Base-by-base conservation (phyloP, 2,113 vertebrate genomes). In the Forbesichthys agassizii region DNA sequence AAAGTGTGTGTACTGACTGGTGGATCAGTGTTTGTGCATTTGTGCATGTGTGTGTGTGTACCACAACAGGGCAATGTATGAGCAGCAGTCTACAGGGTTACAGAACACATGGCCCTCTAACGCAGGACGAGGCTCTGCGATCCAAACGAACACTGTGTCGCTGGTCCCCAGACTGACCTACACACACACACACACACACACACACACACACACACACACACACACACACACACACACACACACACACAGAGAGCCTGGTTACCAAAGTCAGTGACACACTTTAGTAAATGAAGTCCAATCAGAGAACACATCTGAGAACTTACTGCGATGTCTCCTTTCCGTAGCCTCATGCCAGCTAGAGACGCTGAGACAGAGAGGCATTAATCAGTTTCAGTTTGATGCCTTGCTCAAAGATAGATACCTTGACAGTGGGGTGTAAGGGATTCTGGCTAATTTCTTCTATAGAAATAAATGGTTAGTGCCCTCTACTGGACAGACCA, bases 31-130 rank as follows among this genome's bases (percentile, higher is more conserved):
- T 61, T 20, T 27, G 53, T 64, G 73, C 46, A 20, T 49, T 51
- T 62, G 33, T 62, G 12, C 54, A 33, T 0, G 5, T 65, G 79
- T 61, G 51, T 62, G 33, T 63, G 2, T 33, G 52, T 20, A 98
- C 97, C 98, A 99, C 66, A 99, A 85, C 71, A 99, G 92, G 3
- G 95, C 97, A 96, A 99, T 98, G 83, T 94, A 98, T 0, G 90
- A 89, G 61, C 80, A 63, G 8, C 73, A 56, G 60, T 95, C 92
- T 5, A 97, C 93, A 0, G 97, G 98, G 79, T 94, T 98, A 64
- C 86, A 79, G 75, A 98, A 94, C 82, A 99, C 74, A 84, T 99
- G 98, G 14, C 97, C 97, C 70, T 98, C 95, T 46, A 95, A 74
- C 33, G 94, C 91, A 0, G 96, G 96, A 1, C 62, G 90, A 46